Evolutionary conservation across 2,113 vertebrate species (phyloP).

Genomic region (Sander lucioperca): DNA sequence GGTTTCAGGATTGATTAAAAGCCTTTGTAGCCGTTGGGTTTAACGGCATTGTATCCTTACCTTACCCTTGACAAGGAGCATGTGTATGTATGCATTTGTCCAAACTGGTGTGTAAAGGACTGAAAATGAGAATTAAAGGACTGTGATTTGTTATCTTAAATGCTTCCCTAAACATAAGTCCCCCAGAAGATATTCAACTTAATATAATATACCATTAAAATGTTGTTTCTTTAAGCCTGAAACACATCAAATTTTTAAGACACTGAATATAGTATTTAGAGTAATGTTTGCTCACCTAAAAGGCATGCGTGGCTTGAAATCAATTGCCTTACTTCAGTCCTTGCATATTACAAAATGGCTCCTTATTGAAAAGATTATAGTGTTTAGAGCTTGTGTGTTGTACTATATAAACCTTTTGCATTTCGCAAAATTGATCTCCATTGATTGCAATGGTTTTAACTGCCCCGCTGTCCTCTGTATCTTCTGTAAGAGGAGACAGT

Average conservation of each 20-base stretch:
- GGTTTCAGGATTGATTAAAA: conserved; percentile 32
- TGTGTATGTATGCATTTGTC: conserved; percentile 48
- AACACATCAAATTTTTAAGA: conserved; percentile 66
- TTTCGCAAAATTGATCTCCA: conserved; percentile 86
- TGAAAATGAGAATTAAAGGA: conserved; percentile 44
- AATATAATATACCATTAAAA: conserved; percentile 56
- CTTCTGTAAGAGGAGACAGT: conserved; percentile 73
- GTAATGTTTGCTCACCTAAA: conserved; percentile 72
- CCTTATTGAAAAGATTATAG: conserved; percentile 62
- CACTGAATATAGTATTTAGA: conserved; percentile 66
- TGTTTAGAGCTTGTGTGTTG: conserved; percentile 72
- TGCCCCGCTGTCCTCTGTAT: conserved; percentile 64
- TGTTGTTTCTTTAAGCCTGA: conserved; percentile 62
- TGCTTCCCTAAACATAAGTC: conserved; percentile 29
- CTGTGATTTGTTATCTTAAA: conserved; percentile 40
- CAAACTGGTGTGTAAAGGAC: conserved; percentile 44
- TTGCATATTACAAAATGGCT: conserved; percentile 66
- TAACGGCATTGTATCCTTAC: conserved; percentile 23
- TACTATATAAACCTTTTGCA: conserved; percentile 81
- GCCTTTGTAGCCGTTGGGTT: background rate
- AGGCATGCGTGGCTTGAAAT: conserved; percentile 81
- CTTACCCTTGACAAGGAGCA: conserved; percentile 39
- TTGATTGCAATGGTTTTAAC: conserved; percentile 85
- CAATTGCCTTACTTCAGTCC: conserved; percentile 79
- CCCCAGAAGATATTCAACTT: conserved; percentile 39